These are phyloP conservation scores for Vultur gryphus DNA, from an alignment of 2,797 vertebrate genomes.

Conservation along the genomic window DNA sequence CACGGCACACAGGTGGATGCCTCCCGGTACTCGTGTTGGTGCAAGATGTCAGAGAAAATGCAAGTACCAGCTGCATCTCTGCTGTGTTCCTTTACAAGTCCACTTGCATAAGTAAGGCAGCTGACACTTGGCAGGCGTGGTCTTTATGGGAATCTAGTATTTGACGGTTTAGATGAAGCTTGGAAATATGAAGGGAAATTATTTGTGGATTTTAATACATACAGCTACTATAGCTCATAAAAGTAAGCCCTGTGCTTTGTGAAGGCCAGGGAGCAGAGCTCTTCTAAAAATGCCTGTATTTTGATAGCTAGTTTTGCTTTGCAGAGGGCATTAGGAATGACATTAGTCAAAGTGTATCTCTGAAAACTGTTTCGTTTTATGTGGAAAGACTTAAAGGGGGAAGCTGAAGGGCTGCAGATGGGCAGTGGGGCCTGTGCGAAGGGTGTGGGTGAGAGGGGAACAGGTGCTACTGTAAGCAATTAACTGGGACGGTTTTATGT, in stretches of 20 bases:
- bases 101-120: not conserved
- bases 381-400: not conserved
- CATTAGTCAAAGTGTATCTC: rapidly evolving
- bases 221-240: not conserved
- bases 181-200: not conserved
- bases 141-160: not conserved
- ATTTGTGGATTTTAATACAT: not conserved
- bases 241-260: not conserved
- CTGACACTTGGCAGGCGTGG: not conserved
- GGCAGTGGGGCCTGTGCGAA: not conserved
- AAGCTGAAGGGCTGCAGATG: not conserved
- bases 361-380: not conserved
- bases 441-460: not conserved
- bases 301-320: not conserved
- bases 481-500: not conserved
- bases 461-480: not conserved
- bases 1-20: rapidly evolving
- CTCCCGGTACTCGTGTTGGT: not conserved
- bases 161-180: not conserved
- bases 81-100: not conserved
- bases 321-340: not conserved
- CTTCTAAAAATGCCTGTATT: not conserved
- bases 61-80: not conserved
- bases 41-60: not conserved
- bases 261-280: not conserved